Percentiles rank a stretch among this genome's conserved stretches.
phyloP scores from a whole-genome alignment of 2,888 invertebrate species.

The Lasiommata megera region DNA sequence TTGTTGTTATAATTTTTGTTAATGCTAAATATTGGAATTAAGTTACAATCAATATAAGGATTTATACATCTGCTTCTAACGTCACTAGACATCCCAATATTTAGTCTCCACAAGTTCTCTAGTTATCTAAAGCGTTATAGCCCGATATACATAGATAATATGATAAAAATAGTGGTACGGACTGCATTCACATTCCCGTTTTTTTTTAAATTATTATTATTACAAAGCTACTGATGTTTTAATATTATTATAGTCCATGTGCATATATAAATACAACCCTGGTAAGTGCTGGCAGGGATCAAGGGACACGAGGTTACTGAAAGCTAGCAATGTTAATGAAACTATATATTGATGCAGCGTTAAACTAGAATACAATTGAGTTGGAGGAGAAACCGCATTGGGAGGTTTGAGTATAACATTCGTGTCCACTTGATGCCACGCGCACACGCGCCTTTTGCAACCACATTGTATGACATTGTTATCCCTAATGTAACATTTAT shows the following conservation, averaged over 20 bases:
- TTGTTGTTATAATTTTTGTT: slow-evolving; percentile 60
- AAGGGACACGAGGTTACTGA: slow-evolving; percentile 76
- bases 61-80: slow-evolving; percentile 73
- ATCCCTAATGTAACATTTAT: slow-evolving; percentile 55
- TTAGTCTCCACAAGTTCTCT: slow-evolving; percentile 64
- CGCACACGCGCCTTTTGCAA: slow-evolving; percentile 58
- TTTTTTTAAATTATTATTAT: slow-evolving; percentile 33
- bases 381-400: slow-evolving; percentile 49
- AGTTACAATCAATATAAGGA: slow-evolving; percentile 71
- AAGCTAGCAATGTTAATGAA: slow-evolving; percentile 64
- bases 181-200: slow-evolving; percentile 50
- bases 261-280: slow-evolving; percentile 70
- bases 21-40: slow-evolving; percentile 77
- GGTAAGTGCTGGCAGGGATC: slow-evolving; percentile 73
- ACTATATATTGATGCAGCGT: slow-evolving; percentile 54
- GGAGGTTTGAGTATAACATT: slow-evolving; percentile 54
- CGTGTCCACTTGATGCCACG: slow-evolving; percentile 73
- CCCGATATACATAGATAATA: slow-evolving; percentile 50
- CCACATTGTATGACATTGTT: slow-evolving; percentile 54
- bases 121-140: slow-evolving; percentile 53
- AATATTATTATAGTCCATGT: slow-evolving; percentile 57
- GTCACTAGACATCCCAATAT: slow-evolving; percentile 72
- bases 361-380: slow-evolving; percentile 50
- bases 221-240: slow-evolving; percentile 27
- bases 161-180: slow-evolving; percentile 36